Base-by-base conservation (phyloP, 2,888 invertebrate species). In the Dendrolimus pini region DNA sequence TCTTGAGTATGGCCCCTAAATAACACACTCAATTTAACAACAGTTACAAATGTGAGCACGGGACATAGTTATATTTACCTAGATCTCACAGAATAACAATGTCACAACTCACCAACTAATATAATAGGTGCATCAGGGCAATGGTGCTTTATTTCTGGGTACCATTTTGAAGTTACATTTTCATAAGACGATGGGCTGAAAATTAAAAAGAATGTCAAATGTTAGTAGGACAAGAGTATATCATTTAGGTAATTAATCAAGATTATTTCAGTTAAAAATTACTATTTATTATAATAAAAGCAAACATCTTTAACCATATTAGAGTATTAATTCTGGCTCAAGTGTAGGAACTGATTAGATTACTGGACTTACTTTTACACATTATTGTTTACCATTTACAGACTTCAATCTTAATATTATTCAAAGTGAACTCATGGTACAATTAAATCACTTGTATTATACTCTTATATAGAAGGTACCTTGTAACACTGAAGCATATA, bases 101-200 rank as follows among this genome's bases (percentile, higher is more conserved):
- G 30, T 30, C 30, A 30, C 30, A 30, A 83, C 95, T 92, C 85
- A 97, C 99, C 99, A 85, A 99, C 98, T 89, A 99, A 94, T 83
- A 99, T 97, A 87, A 99, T 98, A 62, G 99, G 99, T 67, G 99
- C 98, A 92, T 99, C 99, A 63, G 99, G 99, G 92, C 99, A 99
- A 86, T 99, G 99, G 89, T 99, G 99, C 91, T 99, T 98, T 75
- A 99, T 98, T 94, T 99, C 99, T 68, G 99, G 99, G 91, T 98
- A 98, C 99, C 99, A 99, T 92, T 99, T 99, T 68, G 98, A 98
- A 78, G 97, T 97, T 65, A 99, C 98, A 93, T 99, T 99, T 93
- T 99, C 99, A 92, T 98, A 99, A 56, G 99, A 99, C 57, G 99
- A 98, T 65, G 99, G 99, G 85, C 98, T 98, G 79, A 61, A 89